phyloP scores from a whole-genome alignment of 2,797 vertebrate genomes.

The Sebastes ruberrimus region DNA sequence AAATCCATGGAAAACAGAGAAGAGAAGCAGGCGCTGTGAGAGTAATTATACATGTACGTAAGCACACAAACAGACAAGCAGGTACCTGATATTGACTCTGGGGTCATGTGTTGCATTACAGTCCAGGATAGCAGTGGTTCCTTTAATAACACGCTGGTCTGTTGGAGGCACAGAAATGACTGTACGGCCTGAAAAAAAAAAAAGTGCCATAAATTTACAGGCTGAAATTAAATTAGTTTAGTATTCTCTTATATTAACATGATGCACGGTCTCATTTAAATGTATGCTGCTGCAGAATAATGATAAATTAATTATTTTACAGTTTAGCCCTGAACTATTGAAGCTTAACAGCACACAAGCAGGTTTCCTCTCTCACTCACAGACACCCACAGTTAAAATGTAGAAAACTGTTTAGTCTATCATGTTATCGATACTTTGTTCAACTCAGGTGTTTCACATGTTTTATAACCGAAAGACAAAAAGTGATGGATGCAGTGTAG shows the following conservation, averaged over 20 bases:
- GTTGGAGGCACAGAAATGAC: constrained; percentile 87
- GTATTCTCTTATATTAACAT: background rate
- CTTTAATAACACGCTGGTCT: constrained; percentile 94
- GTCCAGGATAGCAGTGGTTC: constrained; percentile 88
- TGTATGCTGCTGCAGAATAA: background rate
- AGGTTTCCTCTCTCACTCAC: background rate
- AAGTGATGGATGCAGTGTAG: background rate
- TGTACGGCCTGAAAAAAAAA: constrained; percentile 84
- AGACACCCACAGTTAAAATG: background rate
- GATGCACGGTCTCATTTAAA: background rate
- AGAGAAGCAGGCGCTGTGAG: background rate
- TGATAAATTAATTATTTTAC: constrained; percentile 12
- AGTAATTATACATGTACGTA: background rate
- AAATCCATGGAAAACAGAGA: background rate
- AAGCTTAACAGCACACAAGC: constrained; percentile 10
- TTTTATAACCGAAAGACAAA: background rate
- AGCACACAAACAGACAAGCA: background rate
- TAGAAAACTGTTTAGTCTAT: background rate
- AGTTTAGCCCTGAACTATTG: background rate
- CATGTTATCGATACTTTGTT: constrained; percentile 16
- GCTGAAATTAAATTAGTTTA: background rate
- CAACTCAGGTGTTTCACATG: background rate
- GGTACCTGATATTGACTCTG: constrained; percentile 87
- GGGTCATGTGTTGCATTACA: constrained; percentile 91
- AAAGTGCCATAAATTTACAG: background rate